Evolutionary conservation across 2,797 vertebrate genomes (phyloP), one percentile per base, ranked within the genome.

Genomic region (Hippoglossus hippoglossus): DNA sequence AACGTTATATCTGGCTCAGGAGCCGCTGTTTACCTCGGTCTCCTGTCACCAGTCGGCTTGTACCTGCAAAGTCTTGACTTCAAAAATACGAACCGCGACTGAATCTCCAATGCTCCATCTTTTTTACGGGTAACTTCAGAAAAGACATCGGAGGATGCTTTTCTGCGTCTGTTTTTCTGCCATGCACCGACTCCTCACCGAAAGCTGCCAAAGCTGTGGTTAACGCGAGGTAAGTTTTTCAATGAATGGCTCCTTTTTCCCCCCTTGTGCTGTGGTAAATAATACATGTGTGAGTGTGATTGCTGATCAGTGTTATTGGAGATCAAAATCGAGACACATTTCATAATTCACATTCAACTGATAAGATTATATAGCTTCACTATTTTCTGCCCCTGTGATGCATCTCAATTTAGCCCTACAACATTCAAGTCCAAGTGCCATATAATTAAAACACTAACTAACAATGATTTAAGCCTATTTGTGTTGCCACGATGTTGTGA

Each of bases 151-250:
- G 82, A 80, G 64, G 80, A 82, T 83, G 76, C 53, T 84, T 84
- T 82, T 88, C 77, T 83, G 71, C 70, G 16, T 71, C 2, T 36
- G 63, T 80, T 80, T 83, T 77, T 80, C 81, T 88, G 87, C 83
- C 91, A 88, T 92, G 91, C 87, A 91, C 84, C 83, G 70, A 86
- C 79, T 91, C 85, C 83, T 81, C 80, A 82, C 62, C 76, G 87
- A 89, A 89, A 91, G 90, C 93, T 92, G 92, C 88, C 90, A 92
- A 93, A 91, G 87, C 92, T 90, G 85, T 85, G 83, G 81, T 87
- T 87, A 86, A 89, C 68, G 77, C 81, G 83, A 93, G 94, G 94
- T 94, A 84, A 88, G 92, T 72, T 81, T 66, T 9, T n/a, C 0
- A n/a, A 50, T 21, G 1, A 6, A 22, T n/a, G 4, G 22, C 31